Evolutionary conservation across 2,113 vertebrate species (phyloP).

Genomic region (Furnarius figulus): DNA sequence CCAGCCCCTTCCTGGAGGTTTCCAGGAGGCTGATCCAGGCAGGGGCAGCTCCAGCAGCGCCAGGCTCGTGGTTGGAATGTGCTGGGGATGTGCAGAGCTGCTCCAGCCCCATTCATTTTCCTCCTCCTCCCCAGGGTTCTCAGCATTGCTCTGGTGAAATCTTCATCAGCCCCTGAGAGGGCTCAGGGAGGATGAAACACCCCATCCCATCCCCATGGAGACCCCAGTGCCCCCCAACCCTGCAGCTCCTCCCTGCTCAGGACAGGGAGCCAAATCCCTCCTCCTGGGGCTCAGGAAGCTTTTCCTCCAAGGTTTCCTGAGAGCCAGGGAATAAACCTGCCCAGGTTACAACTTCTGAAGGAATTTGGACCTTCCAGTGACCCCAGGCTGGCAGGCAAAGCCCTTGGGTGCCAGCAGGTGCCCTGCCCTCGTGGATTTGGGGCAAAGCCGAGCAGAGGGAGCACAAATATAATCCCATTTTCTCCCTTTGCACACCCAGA

Average conservation of each 20-base stretch:
- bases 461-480: not conserved
- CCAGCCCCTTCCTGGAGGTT: not conserved
- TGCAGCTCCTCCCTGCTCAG: not conserved
- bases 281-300: not conserved
- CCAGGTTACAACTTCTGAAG: constrained; percentile 20
- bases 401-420: accelerated
- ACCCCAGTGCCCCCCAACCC: too few relatives aligned
- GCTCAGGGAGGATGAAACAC: not conserved
- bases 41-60: not conserved
- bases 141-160: not conserved
- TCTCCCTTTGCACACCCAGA: not conserved
- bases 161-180: accelerated
- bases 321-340: not conserved
- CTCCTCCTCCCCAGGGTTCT: not conserved
- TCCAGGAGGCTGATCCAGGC: not conserved
- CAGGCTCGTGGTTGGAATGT: not conserved
- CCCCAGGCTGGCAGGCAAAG: not conserved
- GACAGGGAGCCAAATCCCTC: not conserved
- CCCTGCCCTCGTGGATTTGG: not conserved
- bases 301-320: constrained; percentile 38
- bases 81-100: too few relatives aligned
- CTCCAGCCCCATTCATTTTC: not conserved
- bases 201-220: not conserved
- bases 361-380: not conserved
- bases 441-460: not conserved